Base-by-base conservation (phyloP, 2,888 invertebrate genomes). In the Drosophila algonquin region DNA sequence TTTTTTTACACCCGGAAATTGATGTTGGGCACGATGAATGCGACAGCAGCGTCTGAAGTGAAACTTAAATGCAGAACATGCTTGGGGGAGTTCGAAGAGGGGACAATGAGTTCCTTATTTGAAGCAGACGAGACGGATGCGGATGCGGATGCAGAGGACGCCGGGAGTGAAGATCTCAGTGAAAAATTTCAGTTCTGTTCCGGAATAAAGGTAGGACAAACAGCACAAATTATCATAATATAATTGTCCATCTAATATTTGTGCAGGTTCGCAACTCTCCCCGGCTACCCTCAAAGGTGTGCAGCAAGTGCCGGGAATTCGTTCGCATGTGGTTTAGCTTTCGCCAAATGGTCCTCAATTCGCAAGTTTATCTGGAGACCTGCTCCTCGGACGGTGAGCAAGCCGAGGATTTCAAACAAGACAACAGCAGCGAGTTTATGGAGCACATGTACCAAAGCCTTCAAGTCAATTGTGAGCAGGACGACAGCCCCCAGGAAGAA, bases 311-410 rank as follows among this genome's bases (percentile, higher is more conserved):
- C 59, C 87, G 73, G 8, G 89, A 90, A 44, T 88, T 91, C 50
- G 77, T 90, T 1, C 73, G 80, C 14, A 89, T 91, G 75, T 91
- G 91, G 80, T 87, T 76, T 35, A 90, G 81, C 21, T 91, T 92
- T 55, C 91, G 91, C 0, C 85, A 90, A 68, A 79, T 92, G 77
- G 91, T 91, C 46, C 82, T 90, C 14, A 87, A 91, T 9, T 83
- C 92, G 0, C 91, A 91, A 51, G 84, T 90, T 2, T 91, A 90
- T 58, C 73, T 91, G 59, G 83, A 85, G 57, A 80, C 70, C 14
- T 48, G 68, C 8, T 64, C 62, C 56, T 52, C 62, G 6, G 68
- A 69, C 12, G 51, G 60, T 18, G 55, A 59, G 9, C 68, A 72
- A 27, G 67, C 77, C 0, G 32, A 67, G 7, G 70, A 62, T 6